Evolutionary conservation across 1,140 invertebrate genomes (phyloP).

Genomic region (Drosophila mauritiana): DNA sequence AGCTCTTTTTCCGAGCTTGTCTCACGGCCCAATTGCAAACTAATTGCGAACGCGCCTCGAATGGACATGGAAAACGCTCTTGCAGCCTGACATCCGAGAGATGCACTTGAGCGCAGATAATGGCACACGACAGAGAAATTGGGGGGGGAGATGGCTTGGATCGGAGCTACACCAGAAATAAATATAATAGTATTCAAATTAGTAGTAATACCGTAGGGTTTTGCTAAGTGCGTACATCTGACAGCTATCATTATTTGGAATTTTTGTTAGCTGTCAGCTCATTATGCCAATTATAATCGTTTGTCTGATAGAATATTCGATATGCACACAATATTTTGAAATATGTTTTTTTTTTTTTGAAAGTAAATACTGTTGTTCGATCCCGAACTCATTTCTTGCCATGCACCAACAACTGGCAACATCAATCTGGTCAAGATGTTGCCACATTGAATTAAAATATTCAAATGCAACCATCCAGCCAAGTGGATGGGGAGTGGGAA

Average conservation of each 20-base stretch:
- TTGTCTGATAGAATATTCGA: too few species aligned
- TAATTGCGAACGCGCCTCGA: conserved; percentile 72
- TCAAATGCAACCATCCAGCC: conserved; percentile 22
- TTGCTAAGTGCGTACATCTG: too few species aligned
- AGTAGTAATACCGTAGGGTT: too few species aligned
- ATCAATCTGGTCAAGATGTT: conserved; percentile 40
- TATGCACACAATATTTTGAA: not conserved
- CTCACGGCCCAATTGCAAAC: conserved; percentile 78
- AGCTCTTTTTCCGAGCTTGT: conserved; percentile 50
- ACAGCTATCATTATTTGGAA: too few species aligned
- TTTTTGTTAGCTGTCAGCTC: too few species aligned
- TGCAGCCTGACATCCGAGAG: conserved; percentile 45
- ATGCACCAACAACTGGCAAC: conserved; percentile 14
- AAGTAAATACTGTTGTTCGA: not conserved
- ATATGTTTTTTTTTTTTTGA: too few species aligned
- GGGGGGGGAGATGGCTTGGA: too few species aligned
- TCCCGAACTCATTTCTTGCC: not conserved
- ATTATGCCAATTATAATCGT: too few species aligned
- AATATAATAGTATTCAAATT: not conserved
- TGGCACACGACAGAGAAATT: conserved; percentile 59
- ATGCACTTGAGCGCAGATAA: conserved; percentile 72
- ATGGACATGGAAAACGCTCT: conserved; percentile 36
- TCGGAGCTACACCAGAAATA: not conserved
- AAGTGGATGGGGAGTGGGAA: conserved; percentile 16
- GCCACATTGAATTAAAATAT: conserved; percentile 62